phyloP scores from a whole-genome alignment of 2,113 vertebrate species.

The Cebus imitator region DNA sequence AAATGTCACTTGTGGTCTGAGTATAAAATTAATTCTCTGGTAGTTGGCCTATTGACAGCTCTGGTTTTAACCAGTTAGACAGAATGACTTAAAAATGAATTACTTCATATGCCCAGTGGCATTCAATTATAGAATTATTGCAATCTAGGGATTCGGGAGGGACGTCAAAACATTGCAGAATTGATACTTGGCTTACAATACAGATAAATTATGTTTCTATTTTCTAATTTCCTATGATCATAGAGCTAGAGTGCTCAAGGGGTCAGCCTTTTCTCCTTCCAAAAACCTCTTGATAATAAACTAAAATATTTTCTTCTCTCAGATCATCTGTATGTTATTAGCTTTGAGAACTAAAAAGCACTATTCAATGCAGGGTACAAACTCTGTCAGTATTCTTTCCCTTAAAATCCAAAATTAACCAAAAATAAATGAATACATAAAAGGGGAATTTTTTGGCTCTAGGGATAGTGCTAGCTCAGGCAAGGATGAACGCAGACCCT shows the following conservation, averaged over 20 bases:
- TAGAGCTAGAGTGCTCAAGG: not conserved
- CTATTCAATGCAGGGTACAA: not conserved
- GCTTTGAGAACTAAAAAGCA: not conserved
- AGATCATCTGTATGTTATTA: not conserved
- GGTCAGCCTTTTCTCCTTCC: not conserved
- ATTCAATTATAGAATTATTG: not conserved
- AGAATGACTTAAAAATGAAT: not conserved
- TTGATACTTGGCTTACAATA: not conserved
- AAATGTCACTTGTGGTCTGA: not conserved
- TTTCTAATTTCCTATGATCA: not conserved
- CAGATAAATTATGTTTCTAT: not conserved
- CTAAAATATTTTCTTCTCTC: slow-evolving; percentile 20
- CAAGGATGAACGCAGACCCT: not conserved
- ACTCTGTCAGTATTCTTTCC: not conserved
- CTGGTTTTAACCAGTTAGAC: not conserved
- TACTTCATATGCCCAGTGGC: not conserved
- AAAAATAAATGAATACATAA: not conserved
- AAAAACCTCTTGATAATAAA: not conserved
- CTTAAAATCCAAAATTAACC: slow-evolving; percentile 7
- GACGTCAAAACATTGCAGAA: not conserved
- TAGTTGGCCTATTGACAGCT: not conserved
- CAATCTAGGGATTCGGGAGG: not conserved
- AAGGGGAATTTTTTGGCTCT: not conserved
- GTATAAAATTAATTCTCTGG: not conserved
- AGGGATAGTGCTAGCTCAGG: too few species aligned